Evolutionary conservation across 2,113 vertebrate genomes (phyloP).

Genomic region (Microcebus tavaratra): DNA sequence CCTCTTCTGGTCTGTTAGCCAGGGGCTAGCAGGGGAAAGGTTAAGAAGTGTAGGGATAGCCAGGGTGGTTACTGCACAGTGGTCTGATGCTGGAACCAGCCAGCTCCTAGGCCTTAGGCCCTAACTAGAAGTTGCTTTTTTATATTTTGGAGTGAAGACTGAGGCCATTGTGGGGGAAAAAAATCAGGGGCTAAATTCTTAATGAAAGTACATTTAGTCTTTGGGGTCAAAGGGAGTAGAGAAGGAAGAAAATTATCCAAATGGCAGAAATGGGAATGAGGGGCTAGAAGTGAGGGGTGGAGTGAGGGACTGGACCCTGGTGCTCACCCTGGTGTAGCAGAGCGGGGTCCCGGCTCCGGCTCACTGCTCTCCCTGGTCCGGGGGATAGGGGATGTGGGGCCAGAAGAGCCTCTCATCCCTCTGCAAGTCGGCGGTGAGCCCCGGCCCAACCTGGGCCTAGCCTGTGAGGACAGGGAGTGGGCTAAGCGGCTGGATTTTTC

Average conservation of each 20-base stretch:
- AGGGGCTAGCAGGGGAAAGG: not conserved
- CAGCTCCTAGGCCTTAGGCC: not conserved
- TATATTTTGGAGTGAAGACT: slow-evolving; percentile 16
- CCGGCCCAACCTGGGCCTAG: slow-evolving; percentile 79
- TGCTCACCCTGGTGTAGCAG: slow-evolving; percentile 74
- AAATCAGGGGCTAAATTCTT: slow-evolving; percentile 34
- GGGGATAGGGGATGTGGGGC: slow-evolving; percentile 57
- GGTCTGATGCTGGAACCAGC: not conserved
- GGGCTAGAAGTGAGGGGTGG: not conserved
- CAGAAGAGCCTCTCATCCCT: slow-evolving; percentile 74
- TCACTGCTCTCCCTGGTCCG: slow-evolving; percentile 70
- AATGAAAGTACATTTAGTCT: slow-evolving; percentile 59
- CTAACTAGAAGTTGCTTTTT: slow-evolving; percentile 3
- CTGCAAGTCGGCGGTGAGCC: slow-evolving; percentile 25
- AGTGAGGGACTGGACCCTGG: not conserved
- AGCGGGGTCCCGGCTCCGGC: slow-evolving; percentile 66
- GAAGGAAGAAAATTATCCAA: not conserved
- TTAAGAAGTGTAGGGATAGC: not conserved
- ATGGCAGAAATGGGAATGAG: not conserved
- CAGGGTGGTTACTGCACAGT: not conserved
- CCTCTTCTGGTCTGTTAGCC: not conserved
- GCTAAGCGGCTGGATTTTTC: slow-evolving; percentile 60
- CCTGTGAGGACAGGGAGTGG: slow-evolving; percentile 73
- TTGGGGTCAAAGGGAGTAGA: slow-evolving; percentile 30
- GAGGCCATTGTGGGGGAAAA: not conserved